Evolutionary conservation across 2,797 vertebrate species (phyloP).

Genomic region (Caiman crocodilus): DNA sequence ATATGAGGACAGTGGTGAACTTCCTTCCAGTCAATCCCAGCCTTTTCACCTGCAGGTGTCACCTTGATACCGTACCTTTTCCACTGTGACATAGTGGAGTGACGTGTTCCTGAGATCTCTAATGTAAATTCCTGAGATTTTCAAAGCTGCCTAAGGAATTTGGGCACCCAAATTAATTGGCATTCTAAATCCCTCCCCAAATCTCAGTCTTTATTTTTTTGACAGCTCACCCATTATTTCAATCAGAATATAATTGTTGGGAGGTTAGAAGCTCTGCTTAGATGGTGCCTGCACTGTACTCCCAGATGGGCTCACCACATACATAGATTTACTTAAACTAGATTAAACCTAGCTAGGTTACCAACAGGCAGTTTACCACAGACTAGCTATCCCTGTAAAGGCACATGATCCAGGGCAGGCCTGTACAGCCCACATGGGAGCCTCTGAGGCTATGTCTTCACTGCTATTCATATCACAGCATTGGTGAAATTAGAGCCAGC

Average conservation of each 20-base stretch:
- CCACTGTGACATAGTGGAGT: not conserved
- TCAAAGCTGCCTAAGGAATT: not conserved
- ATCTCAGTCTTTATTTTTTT: not conserved
- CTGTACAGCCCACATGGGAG: too few species aligned
- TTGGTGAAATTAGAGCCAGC: too few species aligned
- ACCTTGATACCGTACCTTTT: not conserved
- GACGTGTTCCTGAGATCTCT: not conserved
- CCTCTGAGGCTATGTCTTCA: too few species aligned
- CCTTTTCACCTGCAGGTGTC: not conserved
- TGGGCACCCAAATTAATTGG: not conserved
- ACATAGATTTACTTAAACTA: too few species aligned
- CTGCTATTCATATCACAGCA: too few species aligned
- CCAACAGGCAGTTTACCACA: too few species aligned
- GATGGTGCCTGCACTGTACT: too few species aligned
- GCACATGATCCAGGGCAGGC: too few species aligned
- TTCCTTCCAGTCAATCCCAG: not conserved
- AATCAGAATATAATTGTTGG: not conserved
- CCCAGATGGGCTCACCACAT: too few species aligned
- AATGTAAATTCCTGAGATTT: not conserved
- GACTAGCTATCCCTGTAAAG: too few species aligned
- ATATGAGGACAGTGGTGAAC: not conserved
- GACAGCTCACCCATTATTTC: not conserved
- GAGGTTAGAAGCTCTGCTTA: not conserved
- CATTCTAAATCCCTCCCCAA: not conserved
- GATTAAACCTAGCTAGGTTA: too few species aligned